Evolutionary conservation across 2,888 invertebrate species (phyloP), one percentile per base, ranked within the genome.

Genomic region (Eupithecia subumbrata): DNA sequence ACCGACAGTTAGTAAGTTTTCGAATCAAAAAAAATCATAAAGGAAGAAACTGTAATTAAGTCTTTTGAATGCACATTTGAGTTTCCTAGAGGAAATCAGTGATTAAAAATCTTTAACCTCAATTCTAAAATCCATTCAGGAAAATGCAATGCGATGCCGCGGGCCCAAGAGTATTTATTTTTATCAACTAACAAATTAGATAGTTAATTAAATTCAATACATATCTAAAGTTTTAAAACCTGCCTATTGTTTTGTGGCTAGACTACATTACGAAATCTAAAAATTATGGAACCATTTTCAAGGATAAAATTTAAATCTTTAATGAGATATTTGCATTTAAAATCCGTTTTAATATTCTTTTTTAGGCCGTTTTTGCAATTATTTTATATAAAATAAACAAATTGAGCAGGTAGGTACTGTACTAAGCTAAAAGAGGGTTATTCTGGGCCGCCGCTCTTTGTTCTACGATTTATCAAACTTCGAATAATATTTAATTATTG

Each of bases 311-410:
- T 68, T 22, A 45, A 67, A 63, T 63, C 5, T 25, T 9, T 18
- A 56, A 22, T 56, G 2, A 64, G 22, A 68, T 45, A 68, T 68
- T 68, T 45, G 68, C 68, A 68, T 45, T n/a, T 45, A 8, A 68
- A 43, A 68, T 68, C 18, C 9, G 40, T 7, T 45, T 22, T 16
- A 25, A 37, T 43, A 40, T 37, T 67, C n/a, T 64, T 68, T 43
- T 64, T 43, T 45, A 71, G 66, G 66, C n/a, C 43, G 45, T 71
- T 45, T 64, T 69, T 45, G 25, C 37, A 22, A 40, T 18, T 45
- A 12, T 43, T 43, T 43, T 43, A 22, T 43, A 18, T 67, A 18
- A 67, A 40, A 48, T 8, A n/a, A 48, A 18, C 16, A 45, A 16
- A 45, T 45, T 16, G 14, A 1, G 5, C 48, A 0, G 5, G 18